Base-by-base conservation (phyloP, 2,113 vertebrate species). In the Eurystomus gularis region DNA sequence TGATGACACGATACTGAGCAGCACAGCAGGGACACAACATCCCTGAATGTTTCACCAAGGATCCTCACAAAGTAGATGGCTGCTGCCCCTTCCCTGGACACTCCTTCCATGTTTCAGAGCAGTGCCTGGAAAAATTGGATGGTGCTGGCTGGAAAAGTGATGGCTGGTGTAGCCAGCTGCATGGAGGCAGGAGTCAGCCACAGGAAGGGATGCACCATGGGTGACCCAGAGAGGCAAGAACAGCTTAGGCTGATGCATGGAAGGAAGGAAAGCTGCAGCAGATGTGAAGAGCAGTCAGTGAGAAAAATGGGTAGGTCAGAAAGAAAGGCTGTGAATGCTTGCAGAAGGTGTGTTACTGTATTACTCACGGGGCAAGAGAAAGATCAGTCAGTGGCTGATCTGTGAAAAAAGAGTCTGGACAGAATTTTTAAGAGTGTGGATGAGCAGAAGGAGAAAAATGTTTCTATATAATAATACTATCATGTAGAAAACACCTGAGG, bases 91-190 rank as follows among this genome's bases (percentile, higher is more conserved):
- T 85, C 26, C 5, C 31, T 13, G 2, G 10, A 3, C 23, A 15
- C 13, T 76, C 7, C 26, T 75, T 48, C 15, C 2, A 1, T 9
- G 6, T 65, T 11, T 72, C 31, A 61, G 35, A 48, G 18, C 7
- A 65, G 3, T 28, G 8, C 6, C 35, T 82, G 35, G 64, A 61
- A 79, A 62, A 71, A 11, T 17, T n/a, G 39, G 15, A 16, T 66
- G 25, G 10, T 0, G 0, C 10, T 76, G 73, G 13, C 48, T 75
- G 23, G 61, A 54, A 81, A 88, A 85, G 4, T 4, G 4, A 5
- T 16, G 13, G 23, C 12, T 93, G 52, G 13, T 20, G 24, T 26
- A 54, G 16, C 19, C 3, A 2, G 12, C 25, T 40, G 3, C 6
- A 4, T 28, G 21, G 24, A 79, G 19, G 9, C 19, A 70, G 51